These are phyloP conservation scores for Motacilla alba DNA, from an alignment of 2,113 vertebrate genomes.

Conservation along the genomic window DNA sequence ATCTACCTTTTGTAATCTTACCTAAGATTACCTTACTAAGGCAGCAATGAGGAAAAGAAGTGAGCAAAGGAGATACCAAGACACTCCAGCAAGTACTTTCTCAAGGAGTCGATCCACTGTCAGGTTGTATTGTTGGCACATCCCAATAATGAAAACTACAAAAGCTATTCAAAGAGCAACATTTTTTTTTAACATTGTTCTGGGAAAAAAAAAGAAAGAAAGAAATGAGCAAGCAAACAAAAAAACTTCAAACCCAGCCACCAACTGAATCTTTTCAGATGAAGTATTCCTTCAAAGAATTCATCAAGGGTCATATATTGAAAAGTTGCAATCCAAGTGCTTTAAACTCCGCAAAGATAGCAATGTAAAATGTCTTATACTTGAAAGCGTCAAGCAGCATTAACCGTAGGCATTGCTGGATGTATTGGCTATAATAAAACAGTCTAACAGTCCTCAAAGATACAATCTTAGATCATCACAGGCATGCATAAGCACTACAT, in stretches of 20 bases:
- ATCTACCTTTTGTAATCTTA: not conserved
- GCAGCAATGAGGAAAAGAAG: not conserved
- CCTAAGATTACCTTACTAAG: not conserved
- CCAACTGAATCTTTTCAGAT: not conserved
- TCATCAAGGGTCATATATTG: not conserved
- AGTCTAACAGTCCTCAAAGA: not conserved
- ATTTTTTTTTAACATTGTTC: not conserved
- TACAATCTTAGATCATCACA: not conserved
- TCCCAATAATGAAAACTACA: not conserved
- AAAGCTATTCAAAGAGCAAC: not conserved
- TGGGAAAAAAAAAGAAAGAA: not conserved
- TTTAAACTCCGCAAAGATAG: not conserved
- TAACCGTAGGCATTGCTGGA: not conserved
- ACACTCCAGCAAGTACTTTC: not conserved
- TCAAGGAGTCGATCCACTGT: not conserved
- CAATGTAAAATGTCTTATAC: not conserved
- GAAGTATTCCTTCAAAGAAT: not conserved
- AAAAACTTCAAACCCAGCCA: not conserved
- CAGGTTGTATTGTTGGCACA: not conserved
- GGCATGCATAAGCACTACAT: not conserved
- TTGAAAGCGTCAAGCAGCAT: accelerated
- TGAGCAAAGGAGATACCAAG: not conserved
- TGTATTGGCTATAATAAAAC: not conserved
- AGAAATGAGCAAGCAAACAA: not conserved
- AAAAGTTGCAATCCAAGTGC: not conserved